Evolutionary conservation across 2,113 vertebrate species (phyloP).

Genomic region (Ranitomeya imitator): DNA sequence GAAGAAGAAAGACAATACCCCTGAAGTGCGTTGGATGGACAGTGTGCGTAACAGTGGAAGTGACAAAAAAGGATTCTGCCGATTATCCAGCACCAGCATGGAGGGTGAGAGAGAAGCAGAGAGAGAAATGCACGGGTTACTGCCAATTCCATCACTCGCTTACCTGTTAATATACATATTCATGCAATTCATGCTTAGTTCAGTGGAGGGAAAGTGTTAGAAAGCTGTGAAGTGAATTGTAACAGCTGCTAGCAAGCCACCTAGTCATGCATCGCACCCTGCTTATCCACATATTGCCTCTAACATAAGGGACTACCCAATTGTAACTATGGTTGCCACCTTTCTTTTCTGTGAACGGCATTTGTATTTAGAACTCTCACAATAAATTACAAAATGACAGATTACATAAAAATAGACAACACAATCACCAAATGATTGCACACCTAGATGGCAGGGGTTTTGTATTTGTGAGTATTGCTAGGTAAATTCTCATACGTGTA

Average conservation of each 20-base stretch:
- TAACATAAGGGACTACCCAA: not conserved
- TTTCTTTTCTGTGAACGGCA: not conserved
- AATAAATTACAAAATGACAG: not conserved
- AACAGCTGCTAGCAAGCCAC: not conserved
- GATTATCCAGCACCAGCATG: conserved; percentile 73
- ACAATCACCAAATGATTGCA: not conserved
- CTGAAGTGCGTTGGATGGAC: conserved; percentile 71
- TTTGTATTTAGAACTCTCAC: not conserved
- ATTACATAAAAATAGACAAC: not conserved
- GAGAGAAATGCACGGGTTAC: conserved; percentile 16
- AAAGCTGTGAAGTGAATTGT: conserved; percentile 14
- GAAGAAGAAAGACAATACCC: conserved; percentile 73
- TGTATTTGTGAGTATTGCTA: not conserved
- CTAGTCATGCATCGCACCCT: not conserved
- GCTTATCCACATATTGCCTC: not conserved
- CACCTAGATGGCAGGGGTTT: not conserved
- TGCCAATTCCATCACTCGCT: conserved; percentile 57
- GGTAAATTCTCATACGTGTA: not conserved
- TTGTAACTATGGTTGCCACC: not conserved
- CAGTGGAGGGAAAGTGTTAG: conserved; percentile 11
- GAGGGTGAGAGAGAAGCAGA: conserved; percentile 66
- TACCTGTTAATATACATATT: conserved; percentile 60
- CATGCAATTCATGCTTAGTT: conserved; percentile 62
- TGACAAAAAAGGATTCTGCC: conserved; percentile 76
- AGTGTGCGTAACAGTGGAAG: conserved; percentile 75